Conservation (phyloP, 2,888 invertebrate genomes). For the Erebia epiphron region DNA sequence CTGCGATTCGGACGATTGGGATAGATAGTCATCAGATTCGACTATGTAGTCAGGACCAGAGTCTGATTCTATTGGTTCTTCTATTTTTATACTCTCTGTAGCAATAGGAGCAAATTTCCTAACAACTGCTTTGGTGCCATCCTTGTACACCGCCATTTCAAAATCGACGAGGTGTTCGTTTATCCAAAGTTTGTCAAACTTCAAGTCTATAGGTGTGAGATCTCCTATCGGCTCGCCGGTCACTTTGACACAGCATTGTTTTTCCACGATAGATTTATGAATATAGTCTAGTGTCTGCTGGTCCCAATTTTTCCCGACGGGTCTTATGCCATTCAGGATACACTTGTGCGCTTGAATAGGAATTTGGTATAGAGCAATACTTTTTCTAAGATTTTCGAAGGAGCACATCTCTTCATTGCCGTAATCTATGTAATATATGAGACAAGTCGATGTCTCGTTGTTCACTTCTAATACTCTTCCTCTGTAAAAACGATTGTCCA, state of each 20-base stretch:
- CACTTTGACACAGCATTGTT: conserved; percentile 77
- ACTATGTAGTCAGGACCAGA: conserved; percentile 65
- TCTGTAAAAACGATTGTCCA: conserved; percentile 87
- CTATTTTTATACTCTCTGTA: conserved; percentile 25
- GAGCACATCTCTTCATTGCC: conserved; percentile 88
- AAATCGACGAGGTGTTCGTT: conserved; percentile 76
- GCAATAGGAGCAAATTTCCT: conserved; percentile 51
- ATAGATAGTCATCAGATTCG: conserved; percentile 52
- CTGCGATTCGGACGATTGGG: conserved; percentile 43
- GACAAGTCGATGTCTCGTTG: conserved; percentile 62
- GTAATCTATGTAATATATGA: conserved; percentile 90
- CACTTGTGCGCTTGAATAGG: conserved; percentile 87
- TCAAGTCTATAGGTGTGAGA: conserved; percentile 61
- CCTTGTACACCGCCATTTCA: conserved; percentile 66
- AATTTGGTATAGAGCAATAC: conserved; percentile 84
- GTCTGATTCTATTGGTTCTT: conserved; percentile 49
- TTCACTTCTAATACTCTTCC: conserved; percentile 81
- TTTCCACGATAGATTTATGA: conserved; percentile 83
- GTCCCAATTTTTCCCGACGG: conserved; percentile 69
- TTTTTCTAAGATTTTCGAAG: conserved; percentile 82
- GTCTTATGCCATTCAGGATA: conserved; percentile 70
- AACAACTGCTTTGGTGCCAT: conserved; percentile 59
- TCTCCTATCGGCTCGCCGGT: conserved; percentile 60
- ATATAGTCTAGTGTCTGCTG: conserved; percentile 83
- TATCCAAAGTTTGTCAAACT: conserved; percentile 66